These are phyloP conservation scores for Cacatua alba DNA, from an alignment of 2,113 vertebrate species.

Conservation along the genomic window DNA sequence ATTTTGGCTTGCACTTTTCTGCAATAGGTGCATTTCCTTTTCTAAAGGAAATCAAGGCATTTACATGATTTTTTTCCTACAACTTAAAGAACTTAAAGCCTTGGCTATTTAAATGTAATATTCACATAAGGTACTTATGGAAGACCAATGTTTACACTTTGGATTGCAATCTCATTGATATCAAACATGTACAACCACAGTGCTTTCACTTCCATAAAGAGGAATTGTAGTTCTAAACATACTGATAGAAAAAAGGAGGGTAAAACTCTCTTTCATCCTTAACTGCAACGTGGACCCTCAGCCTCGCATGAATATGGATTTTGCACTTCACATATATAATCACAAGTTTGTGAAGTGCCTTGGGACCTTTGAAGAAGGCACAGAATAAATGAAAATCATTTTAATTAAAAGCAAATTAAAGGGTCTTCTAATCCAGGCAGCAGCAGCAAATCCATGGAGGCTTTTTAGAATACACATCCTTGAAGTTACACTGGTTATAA, in stretches of 20 bases:
- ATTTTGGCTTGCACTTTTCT: not conserved
- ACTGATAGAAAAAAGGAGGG: not conserved
- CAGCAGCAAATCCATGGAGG: not conserved
- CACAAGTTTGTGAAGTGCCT: not conserved
- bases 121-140: not conserved
- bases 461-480: not conserved
- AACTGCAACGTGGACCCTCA: not conserved
- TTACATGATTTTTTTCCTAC: not conserved
- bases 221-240: not conserved
- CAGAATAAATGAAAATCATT: constrained; percentile 40
- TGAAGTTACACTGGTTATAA: not conserved
- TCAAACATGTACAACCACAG: not conserved
- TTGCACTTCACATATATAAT: not conserved
- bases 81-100: not conserved
- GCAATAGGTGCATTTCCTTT: not conserved
- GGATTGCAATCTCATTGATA: not conserved
- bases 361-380: not conserved
- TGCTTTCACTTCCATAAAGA: not conserved
- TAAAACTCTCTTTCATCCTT: not conserved
- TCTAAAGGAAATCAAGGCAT: not conserved
- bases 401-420: constrained; percentile 69
- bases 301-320: not conserved
- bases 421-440: constrained; percentile 40
- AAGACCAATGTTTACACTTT: not conserved
- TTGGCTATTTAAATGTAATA: not conserved